These are phyloP conservation scores for Mastacembelus armatus DNA, from an alignment of 2,797 vertebrate species.

Conservation along the genomic window DNA sequence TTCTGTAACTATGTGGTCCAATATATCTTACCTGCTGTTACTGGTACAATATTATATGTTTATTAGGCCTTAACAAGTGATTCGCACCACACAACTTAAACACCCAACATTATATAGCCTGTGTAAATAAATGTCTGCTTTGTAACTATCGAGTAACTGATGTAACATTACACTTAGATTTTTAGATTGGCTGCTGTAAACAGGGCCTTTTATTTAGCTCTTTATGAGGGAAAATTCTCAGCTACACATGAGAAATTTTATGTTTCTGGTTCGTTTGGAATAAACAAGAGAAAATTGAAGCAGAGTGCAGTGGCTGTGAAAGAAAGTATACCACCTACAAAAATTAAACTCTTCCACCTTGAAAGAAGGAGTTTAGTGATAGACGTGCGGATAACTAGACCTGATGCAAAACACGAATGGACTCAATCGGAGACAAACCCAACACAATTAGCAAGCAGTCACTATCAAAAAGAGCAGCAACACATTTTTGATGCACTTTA, in stretches of 20 bases:
- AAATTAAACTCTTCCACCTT: not conserved
- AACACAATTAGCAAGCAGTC: no score
- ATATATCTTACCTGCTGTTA: not conserved
- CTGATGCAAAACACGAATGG: not conserved
- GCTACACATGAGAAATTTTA: conserved; percentile 4
- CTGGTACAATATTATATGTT: not conserved
- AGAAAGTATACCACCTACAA: not conserved
- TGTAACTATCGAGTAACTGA: not conserved
- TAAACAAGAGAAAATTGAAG: not conserved
- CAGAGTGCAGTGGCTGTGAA: not conserved
- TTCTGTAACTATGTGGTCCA: not conserved
- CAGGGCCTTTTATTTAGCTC: not conserved
- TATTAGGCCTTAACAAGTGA: not conserved
- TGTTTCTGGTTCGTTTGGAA: conserved; percentile 16
- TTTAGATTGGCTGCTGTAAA: not conserved
- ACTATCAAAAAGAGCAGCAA: not conserved
- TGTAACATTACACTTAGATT: conserved; percentile 6
- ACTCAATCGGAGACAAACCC: not conserved
- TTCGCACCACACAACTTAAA: not conserved
- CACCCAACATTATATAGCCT: not conserved
- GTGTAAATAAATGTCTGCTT: conserved; percentile 18
- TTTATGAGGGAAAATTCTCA: no score
- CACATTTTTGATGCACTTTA: not conserved
- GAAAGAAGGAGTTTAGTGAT: not conserved
- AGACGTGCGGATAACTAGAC: conserved; percentile 1